Evolutionary conservation across 35 echinoderm and acorn worm species (phyloP), one percentile per base, ranked within the genome.

Genomic region (Ophiothrix spiculata): DNA sequence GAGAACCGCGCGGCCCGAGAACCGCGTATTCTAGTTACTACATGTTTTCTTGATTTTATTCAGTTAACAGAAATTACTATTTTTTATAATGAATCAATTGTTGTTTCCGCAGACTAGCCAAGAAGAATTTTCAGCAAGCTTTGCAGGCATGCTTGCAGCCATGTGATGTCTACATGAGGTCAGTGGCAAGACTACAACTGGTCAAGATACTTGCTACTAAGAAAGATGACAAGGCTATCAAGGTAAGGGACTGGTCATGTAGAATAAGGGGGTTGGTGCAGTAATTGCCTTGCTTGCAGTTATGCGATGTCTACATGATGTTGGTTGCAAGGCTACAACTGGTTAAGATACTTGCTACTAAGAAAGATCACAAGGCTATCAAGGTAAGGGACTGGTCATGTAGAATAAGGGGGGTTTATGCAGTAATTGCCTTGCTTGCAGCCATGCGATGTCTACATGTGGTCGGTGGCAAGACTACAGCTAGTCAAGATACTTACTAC

Each of bases 91-190:
- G n/a, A 29, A 6, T 74, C 11, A 29, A 21, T 74, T 15, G n/a
- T 74, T 25, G 64, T 74, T 32, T 73, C 32, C n/a, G 0, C 42
- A 46, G 56, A 60, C 81, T 31, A 34, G 31, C 46, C 29, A 82
- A 84, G 40, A 21, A 34, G n/a, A 64, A 37, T 63, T 69, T 84
- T 35, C 81, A 84, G 56, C 81, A 84, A 60, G 81, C 63, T 28
- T 35, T 84, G 54, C 49, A 35, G 56, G 63, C 63, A 36, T 74
- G 49, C 54, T 31, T 4, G 19, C 45, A 37, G n/a, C 45, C 54
- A 4, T 33, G 63, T 0, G 37, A 64, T 54, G 36, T 37, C 54
- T 63, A 36, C 33, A 60, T 19, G 0, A 60, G 81, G 25, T 84
- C 81, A 15, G 56, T 84, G 19, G 81, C 81, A 8, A 63, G 81